These are phyloP conservation scores for Chamaetylas fuelleborni DNA, from an alignment of 2,113 vertebrate species.

Conservation along the genomic window DNA sequence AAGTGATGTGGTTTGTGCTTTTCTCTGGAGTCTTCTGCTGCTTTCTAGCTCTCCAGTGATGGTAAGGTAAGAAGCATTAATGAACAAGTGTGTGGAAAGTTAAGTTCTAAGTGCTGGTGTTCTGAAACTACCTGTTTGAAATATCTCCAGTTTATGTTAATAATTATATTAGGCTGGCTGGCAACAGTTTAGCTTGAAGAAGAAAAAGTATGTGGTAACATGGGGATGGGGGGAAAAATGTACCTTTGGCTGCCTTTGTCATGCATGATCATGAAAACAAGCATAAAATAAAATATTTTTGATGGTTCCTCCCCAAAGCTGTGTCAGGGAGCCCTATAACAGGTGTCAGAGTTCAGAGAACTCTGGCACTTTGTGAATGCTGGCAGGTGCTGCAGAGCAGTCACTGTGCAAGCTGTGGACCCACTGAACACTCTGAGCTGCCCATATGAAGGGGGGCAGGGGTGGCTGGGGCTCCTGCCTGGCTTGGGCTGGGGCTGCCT, in stretches of 20 bases:
- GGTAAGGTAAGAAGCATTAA: background rate
- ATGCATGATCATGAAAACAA: background rate
- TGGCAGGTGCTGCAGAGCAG: background rate
- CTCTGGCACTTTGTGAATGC: too few relatives aligned
- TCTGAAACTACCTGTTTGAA: background rate
- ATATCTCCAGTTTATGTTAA: background rate
- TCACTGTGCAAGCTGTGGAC: background rate
- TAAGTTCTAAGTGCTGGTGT: accelerated
- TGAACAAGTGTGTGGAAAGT: background rate
- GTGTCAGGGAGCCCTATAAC: background rate
- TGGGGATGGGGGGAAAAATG: accelerated
- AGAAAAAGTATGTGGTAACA: background rate
- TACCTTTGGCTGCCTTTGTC: background rate
- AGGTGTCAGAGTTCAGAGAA: background rate
- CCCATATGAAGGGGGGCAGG: background rate
- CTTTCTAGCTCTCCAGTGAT: background rate
- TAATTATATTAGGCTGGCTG: background rate
- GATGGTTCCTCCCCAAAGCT: background rate
- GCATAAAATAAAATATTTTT: background rate
- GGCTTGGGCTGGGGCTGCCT: background rate
- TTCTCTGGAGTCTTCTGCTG: accelerated
- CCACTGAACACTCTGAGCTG: accelerated
- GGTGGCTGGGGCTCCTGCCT: background rate
- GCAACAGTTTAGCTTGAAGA: background rate
- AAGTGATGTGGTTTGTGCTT: accelerated